Percentiles rank a stretch among this genome's conserved stretches.
These are phyloP conservation scores for Caenorhabditis auriculariae DNA, from an alignment of 2,888 invertebrate species.

Conservation along the genomic window DNA sequence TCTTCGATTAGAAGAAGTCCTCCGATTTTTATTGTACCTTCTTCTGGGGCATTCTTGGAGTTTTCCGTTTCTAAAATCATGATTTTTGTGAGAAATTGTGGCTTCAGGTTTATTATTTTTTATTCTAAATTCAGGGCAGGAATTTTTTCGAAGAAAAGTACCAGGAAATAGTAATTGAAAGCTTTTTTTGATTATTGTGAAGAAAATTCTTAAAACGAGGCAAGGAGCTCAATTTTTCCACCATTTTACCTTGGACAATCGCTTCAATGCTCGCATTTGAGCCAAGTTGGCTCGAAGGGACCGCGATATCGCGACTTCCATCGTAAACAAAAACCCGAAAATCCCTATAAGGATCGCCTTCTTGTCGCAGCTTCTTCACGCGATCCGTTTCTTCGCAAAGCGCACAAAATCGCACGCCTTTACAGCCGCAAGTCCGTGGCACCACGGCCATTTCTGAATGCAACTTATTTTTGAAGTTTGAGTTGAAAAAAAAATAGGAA, in stretches of 20 bases:
- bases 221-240: background rate
- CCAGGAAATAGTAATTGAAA: too few relatives aligned
- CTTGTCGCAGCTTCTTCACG: slow-evolving; percentile 55
- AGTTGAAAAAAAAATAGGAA: too few relatives aligned
- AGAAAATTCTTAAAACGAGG: background rate
- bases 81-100: too few relatives aligned
- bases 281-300: slow-evolving; percentile 14
- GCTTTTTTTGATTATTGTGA: too few relatives aligned
- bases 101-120: too few relatives aligned
- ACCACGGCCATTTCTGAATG: slow-evolving; percentile 11
- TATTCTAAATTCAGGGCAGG: too few relatives aligned
- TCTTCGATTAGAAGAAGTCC: slow-evolving; percentile 67
- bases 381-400: slow-evolving; percentile 77
- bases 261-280: slow-evolving; percentile 33
- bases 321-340: slow-evolving; percentile 41
- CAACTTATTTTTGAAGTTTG: too few relatives aligned
- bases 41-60: slow-evolving; percentile 7
- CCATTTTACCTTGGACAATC: slow-evolving; percentile 23
- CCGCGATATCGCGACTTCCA: slow-evolving; percentile 12
- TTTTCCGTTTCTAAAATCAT: slow-evolving; percentile 8
- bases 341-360: slow-evolving; percentile 23
- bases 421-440: slow-evolving; percentile 78
- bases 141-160: too few relatives aligned
- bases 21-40: slow-evolving; percentile 30
- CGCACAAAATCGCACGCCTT: slow-evolving; percentile 85